Evolutionary conservation across 1,140 invertebrate genomes (phyloP), one percentile per base, ranked within the genome.

Genomic region (Heterodera carotae): DNA sequence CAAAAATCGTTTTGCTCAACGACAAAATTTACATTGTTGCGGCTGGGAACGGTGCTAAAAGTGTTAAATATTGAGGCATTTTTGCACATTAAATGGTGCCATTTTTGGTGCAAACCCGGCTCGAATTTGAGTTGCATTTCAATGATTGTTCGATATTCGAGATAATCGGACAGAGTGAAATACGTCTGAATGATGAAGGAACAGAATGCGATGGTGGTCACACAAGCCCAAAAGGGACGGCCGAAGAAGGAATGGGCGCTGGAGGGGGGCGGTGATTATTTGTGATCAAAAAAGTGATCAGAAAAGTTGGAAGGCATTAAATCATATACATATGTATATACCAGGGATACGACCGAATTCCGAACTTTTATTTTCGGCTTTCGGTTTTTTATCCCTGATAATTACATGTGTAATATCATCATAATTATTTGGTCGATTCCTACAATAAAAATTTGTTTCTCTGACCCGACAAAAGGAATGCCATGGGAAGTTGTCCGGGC

Each of bases 61-160:
- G 27, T 0, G 29, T 1, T 15, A 5, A 1, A 25, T n/a, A 34
- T 78, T 34, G 82, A 22, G 31, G 27, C 36, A 29, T n/a, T 12
- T 15, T n/a, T n/a, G n/a, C n/a, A 22, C 6, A 56, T 34, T 25
- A 18, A 43, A 56, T 56, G n/a, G 8, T 29, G 10, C 18, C 69
- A n/a, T n/a, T n/a, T n/a, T n/a, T n/a, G n/a, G n/a, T n/a, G n/a
- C n/a, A 62, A 36, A 81, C 82, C 85, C 68, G 86, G 85, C 69
- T 86, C 85, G 64, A 87, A 87, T 64, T 88, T 87, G 18, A 87
- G 70, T 73, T 87, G 85, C 86, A 87, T 87, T 83, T 87, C 85
- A 66, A 87, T 87, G 66, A 87, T 87, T 56, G 85, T 87, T 48
- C 85, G 67, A 76, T 85, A 87, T 67, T 83, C 66, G 2, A 87